phyloP scores from a whole-genome alignment of 2,797 vertebrate genomes.

The Clamator glandarius region DNA sequence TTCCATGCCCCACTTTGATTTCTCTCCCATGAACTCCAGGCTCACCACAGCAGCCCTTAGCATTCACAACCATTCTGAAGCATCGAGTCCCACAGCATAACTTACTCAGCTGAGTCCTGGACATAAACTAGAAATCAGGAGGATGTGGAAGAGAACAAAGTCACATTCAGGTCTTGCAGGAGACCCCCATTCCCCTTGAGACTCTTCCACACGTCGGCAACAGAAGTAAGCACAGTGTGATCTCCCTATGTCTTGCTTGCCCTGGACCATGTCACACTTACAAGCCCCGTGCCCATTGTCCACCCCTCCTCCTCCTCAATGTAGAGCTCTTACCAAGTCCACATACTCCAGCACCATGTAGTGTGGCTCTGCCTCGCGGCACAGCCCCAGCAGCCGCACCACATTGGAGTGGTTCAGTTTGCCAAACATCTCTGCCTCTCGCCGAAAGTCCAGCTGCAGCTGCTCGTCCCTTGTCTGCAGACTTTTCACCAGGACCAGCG shows the following conservation, averaged over 20 bases:
- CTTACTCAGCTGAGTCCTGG: neutral
- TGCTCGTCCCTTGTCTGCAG: constrained; percentile 91
- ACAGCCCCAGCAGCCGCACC: constrained; percentile 91
- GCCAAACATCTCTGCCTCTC: constrained; percentile 95
- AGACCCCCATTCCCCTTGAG: neutral
- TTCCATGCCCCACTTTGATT: neutral
- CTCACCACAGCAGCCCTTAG: neutral
- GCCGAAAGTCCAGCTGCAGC: constrained; percentile 91
- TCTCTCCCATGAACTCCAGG: neutral
- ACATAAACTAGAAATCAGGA: neutral
- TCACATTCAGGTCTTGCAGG: neutral
- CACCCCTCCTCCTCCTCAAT: neutral
- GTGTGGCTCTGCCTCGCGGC: constrained; percentile 90
- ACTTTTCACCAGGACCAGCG: constrained; percentile 94
- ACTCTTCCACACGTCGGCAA: neutral
- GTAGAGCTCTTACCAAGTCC: constrained; percentile 86
- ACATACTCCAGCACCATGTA: constrained; percentile 97
- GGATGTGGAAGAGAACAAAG: neutral
- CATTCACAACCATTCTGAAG: neutral
- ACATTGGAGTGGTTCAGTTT: constrained; percentile 91
- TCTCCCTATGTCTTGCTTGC: neutral
- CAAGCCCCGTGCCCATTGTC: neutral
- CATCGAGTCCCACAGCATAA: neutral
- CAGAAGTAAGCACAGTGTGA: neutral
- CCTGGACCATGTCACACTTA: neutral